These are phyloP conservation scores for Clangula hyemalis DNA, from an alignment of 2,797 vertebrate genomes.

Conservation along the genomic window DNA sequence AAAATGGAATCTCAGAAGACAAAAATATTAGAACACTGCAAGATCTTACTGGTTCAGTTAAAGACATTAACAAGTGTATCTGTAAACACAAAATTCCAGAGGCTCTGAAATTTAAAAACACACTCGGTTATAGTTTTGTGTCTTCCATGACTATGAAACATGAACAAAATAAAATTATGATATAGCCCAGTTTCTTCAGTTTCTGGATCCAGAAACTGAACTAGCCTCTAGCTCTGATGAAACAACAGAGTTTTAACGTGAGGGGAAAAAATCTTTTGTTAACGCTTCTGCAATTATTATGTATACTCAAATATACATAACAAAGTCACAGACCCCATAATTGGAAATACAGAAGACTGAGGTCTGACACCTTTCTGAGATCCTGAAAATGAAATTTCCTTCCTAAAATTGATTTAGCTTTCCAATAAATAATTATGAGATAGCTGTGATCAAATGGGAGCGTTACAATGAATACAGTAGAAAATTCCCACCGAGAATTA, in stretches of 20 bases:
- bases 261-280: not conserved
- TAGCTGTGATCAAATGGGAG: not conserved
- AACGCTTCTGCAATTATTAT: not conserved
- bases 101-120: not conserved
- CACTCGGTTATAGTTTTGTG: not conserved
- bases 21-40: not conserved
- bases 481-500: not conserved
- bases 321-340: not conserved
- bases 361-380: not conserved
- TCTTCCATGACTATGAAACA: not conserved
- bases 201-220: not conserved
- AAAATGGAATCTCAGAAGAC: not conserved
- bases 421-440: not conserved
- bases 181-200: not conserved
- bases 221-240: not conserved
- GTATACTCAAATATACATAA: not conserved
- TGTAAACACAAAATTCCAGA: not conserved
- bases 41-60: constrained; percentile 5
- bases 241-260: not conserved
- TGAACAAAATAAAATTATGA: not conserved
- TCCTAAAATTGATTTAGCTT: not conserved
- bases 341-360: not conserved
- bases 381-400: not conserved
- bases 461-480: not conserved
- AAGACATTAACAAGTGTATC: not conserved